Conservation (phyloP, 2,113 vertebrate genomes). For the Phasianus colchicus region DNA sequence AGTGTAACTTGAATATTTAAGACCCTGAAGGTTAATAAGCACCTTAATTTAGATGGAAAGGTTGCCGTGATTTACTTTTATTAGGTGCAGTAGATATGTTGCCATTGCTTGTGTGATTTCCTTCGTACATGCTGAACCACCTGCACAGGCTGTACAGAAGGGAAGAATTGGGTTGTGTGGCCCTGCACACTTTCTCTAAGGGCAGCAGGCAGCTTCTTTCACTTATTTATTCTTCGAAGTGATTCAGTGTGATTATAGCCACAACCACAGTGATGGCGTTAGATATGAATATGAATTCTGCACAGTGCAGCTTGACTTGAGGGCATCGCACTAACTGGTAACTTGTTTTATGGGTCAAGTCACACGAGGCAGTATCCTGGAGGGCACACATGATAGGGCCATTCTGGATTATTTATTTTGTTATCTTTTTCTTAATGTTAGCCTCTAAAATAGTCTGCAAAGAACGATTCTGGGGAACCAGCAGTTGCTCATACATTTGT, state of each 20-base stretch:
- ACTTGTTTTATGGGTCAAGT: not conserved
- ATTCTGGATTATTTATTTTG: not conserved
- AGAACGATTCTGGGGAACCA: not conserved
- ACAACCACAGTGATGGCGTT: not conserved
- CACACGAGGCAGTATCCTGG: not conserved
- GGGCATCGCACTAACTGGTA: not conserved
- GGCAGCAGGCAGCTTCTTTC: not conserved
- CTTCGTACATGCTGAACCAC: not conserved
- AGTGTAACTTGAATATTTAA: slow-evolving; percentile 23
- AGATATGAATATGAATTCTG: not conserved
- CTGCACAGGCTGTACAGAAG: not conserved
- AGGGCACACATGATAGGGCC: not conserved
- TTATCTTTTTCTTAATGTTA: not conserved
- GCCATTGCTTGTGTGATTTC: not conserved
- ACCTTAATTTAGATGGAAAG: slow-evolving; percentile 3
- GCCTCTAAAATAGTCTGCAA: not conserved
- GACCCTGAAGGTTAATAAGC: slow-evolving; percentile 27
- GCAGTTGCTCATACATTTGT: not conserved
- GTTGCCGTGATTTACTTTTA: slow-evolving; percentile 33
- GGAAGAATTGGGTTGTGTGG: not conserved
- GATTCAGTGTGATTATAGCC: too few species aligned
- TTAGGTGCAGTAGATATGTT: slow-evolving; percentile 1
- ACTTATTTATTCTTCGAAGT: not conserved
- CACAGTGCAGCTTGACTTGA: not conserved
- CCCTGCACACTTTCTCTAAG: not conserved